Percentiles rank a stretch among this genome's conserved stretches.
Evolutionary conservation across 2,113 vertebrate genomes (phyloP).

Genomic region (Prietella phreatophila): DNA sequence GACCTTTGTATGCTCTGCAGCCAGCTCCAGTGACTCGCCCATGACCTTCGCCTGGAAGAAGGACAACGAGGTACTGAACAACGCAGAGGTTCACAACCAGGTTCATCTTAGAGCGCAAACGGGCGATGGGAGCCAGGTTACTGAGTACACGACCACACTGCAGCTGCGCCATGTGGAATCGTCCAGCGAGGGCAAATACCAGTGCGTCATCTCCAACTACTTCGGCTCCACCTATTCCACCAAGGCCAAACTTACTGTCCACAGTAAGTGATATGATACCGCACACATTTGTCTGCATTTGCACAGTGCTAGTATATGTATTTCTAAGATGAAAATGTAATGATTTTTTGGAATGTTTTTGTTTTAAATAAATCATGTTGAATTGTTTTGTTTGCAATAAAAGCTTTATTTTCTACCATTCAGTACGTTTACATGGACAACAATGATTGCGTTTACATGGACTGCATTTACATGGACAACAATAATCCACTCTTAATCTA

Average conservation of each 20-base stretch:
- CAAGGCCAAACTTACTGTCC: slow-evolving; percentile 94
- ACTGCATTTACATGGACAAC: too few relatives aligned
- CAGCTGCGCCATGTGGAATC: slow-evolving; percentile 85
- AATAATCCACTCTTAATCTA: too few relatives aligned
- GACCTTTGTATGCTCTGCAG: slow-evolving; percentile 91
- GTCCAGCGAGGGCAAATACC: slow-evolving; percentile 89
- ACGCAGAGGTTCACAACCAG: slow-evolving; percentile 91
- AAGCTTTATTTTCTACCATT: neutral
- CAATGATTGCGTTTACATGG: too few relatives aligned
- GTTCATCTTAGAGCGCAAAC: slow-evolving; percentile 84
- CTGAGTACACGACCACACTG: slow-evolving; percentile 92
- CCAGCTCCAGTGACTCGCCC: slow-evolving; percentile 95
- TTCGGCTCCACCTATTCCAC: slow-evolving; percentile 93
- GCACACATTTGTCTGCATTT: neutral
- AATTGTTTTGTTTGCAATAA: neutral
- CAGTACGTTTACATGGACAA: too few relatives aligned
- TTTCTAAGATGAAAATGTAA: neutral
- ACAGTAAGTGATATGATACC: slow-evolving; percentile 78
- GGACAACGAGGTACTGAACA: slow-evolving; percentile 87
- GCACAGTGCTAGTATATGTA: neutral
- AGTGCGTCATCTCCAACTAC: slow-evolving; percentile 98
- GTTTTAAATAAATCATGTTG: neutral
- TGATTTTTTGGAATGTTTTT: neutral
- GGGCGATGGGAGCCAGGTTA: slow-evolving; percentile 80
- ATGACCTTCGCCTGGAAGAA: slow-evolving; percentile 99